These are phyloP conservation scores for Capricornis sumatraensis DNA, from an alignment of 2,113 vertebrate species.

Conservation along the genomic window DNA sequence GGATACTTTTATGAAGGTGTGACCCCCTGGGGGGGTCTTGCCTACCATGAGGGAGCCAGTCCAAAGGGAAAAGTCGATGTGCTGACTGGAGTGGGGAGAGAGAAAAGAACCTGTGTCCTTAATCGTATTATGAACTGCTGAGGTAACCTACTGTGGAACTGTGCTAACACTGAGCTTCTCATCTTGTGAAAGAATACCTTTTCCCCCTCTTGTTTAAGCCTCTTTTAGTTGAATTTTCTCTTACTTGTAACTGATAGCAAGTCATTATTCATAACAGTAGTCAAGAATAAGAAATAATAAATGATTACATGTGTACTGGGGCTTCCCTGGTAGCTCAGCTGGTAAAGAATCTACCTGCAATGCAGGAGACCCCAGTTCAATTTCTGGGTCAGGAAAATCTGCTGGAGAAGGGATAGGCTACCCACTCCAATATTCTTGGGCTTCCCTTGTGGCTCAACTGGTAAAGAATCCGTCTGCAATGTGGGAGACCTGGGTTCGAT, in stretches of 20 bases:
- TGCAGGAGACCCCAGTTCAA: fast-evolving
- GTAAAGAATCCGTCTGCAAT: neutral
- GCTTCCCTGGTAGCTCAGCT: neutral
- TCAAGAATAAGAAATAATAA: neutral
- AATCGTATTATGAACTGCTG: neutral
- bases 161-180: neutral
- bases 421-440: neutral
- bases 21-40: neutral
- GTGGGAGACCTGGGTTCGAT: neutral
- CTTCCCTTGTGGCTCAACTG: neutral
- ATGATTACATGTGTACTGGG: neutral
- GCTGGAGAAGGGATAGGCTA: neutral
- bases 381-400: neutral
- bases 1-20: neutral
- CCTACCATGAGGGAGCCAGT: neutral
- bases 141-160: neutral
- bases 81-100: neutral
- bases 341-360: neutral
- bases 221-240: neutral
- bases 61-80: neutral
- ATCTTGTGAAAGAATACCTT: neutral
- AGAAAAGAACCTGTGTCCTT: neutral
- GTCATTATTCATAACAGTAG: neutral
- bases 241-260: neutral
- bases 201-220: neutral